phyloP scores from a whole-genome alignment of 1,140 invertebrate genomes.

The Wasmannia auropunctata region DNA sequence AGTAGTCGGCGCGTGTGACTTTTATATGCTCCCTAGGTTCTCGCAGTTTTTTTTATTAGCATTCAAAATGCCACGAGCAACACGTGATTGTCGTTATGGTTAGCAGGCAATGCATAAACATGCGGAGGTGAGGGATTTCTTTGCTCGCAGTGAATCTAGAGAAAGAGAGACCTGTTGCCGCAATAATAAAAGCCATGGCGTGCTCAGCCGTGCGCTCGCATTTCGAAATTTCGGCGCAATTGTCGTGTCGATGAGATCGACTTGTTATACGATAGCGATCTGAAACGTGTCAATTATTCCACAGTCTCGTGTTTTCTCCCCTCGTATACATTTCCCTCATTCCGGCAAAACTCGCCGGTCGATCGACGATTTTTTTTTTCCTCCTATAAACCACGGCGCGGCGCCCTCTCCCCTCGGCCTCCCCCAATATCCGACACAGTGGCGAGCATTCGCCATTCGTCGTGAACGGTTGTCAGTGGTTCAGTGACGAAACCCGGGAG shows the following conservation, averaged over 20 bases:
- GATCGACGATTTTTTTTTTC: slow-evolving; percentile 11
- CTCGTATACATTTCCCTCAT: slow-evolving; percentile 44
- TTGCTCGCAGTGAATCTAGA: neutral
- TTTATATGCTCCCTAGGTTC: neutral
- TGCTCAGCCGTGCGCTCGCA: neutral
- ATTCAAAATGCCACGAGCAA: no score
- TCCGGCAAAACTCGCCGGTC: neutral
- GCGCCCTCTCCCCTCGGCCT: neutral
- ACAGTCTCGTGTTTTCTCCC: slow-evolving; percentile 31
- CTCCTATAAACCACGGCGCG: neutral
- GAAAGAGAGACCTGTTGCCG: neutral
- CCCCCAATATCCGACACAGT: neutral
- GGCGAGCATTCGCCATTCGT: slow-evolving; percentile 27
- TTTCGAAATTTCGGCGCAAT: slow-evolving; percentile 62
- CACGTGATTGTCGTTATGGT: no score
- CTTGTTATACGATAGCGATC: neutral
- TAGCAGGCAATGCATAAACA: neutral
- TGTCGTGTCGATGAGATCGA: slow-evolving; percentile 20
- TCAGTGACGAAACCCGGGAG: slow-evolving; percentile 64
- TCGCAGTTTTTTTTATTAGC: neutral
- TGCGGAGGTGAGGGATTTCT: neutral
- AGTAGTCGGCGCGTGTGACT: neutral
- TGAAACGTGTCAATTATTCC: slow-evolving; percentile 63
- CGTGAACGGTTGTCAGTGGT: slow-evolving; percentile 24
- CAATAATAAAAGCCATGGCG: neutral